Evolutionary conservation across 2,888 invertebrate species (phyloP), one percentile per base, ranked within the genome.

Genomic region (Apomyelois bistriatella): DNA sequence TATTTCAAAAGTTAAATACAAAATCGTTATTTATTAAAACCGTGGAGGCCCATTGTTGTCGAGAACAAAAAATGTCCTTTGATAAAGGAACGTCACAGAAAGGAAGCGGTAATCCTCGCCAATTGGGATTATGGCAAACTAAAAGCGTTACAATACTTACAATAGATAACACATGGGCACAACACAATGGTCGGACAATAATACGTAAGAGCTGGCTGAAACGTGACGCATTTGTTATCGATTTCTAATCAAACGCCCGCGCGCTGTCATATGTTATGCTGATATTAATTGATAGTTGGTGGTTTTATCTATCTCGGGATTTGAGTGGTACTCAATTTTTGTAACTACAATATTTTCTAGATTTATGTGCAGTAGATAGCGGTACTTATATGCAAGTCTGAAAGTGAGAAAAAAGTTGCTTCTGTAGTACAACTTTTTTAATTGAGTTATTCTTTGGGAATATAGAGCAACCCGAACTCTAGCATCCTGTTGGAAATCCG

Each of bases 241-340:
- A 86, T 87, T 85, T 85, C 74, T 84, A 83, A 86, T 87, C 82
- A 78, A 72, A 79, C 85, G 76, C 82, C 85, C 79, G 77, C 83
- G 70, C 68, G 60, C 41, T 41, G 36, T 22, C 42, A 43, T 52
- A 16, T 52, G 40, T 32, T 50, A 13, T 28, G 28, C 38, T 28
- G 13, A 40, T 40, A 50, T 50, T 50, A 30, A 50, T 50, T 50
- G 49, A 41, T 50, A 41, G 40, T 40, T 50, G 30, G 49, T 15
- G 35, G 30, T 50, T 49, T 48, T 50, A 50, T 32, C 32, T 50
- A 50, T 32, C 32, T 30, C 7, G 2, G 30, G n/a, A 40, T 50
- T 40, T 40, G 32, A 7, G 32, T 12, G 40, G n/a, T n/a, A n/a
- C n/a, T 40, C 15, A 40, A 8, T 16, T 16, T 38, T 10, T 40